Evolutionary conservation across 1,140 invertebrate species (phyloP).

Genomic region (Potamilus streckersoni): DNA sequence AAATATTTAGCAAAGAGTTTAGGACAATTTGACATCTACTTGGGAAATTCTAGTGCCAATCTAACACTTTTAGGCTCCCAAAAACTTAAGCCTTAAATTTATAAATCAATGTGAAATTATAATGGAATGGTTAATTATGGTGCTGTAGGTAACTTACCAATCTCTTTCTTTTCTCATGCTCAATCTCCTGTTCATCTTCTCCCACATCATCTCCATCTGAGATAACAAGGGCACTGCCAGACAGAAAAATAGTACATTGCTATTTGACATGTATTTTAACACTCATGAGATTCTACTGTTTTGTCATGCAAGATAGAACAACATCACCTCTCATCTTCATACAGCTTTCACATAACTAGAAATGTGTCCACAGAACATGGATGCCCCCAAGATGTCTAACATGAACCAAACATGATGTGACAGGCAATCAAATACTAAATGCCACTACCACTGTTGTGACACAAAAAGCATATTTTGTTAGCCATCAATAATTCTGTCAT

Average conservation of each 20-base stretch:
- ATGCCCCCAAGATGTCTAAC: neutral
- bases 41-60: no score
- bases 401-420: neutral
- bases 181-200: constrained; percentile 58
- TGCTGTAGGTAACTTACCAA: constrained; percentile 37
- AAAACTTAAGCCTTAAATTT: no score
- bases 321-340: neutral
- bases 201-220: constrained; percentile 38
- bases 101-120: no score
- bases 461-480: no score
- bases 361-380: neutral
- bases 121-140: no score
- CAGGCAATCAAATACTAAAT: no score
- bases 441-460: no score
- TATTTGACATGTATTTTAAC: neutral
- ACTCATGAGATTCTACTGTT: neutral
- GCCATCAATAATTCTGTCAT: no score
- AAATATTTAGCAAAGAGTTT: no score
- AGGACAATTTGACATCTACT: no score
- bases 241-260: neutral
- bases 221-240: constrained; percentile 51
- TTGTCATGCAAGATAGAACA: neutral
- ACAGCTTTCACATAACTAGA: neutral
- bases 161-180: constrained; percentile 62
- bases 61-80: no score